Conservation (phyloP, 2,797 vertebrate species). For the Chromobotia macracanthus region DNA sequence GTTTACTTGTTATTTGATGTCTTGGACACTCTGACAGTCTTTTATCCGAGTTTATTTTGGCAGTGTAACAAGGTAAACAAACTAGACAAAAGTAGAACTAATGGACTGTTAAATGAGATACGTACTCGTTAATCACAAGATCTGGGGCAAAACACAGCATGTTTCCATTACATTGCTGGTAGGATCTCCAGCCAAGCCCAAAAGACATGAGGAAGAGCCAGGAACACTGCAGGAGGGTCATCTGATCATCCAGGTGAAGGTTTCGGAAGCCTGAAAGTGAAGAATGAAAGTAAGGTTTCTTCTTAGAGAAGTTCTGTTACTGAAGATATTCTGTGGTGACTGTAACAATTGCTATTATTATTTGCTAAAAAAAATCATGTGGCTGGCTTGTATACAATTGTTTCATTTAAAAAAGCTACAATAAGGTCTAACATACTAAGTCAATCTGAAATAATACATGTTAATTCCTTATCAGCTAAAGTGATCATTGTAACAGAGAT, state of each 20-base stretch:
- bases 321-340: too few species aligned
- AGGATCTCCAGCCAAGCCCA: constrained; percentile 94
- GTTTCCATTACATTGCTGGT: constrained; percentile 87
- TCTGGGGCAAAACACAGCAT: constrained; percentile 96
- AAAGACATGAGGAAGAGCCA: constrained; percentile 99
- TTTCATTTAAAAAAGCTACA: background rate
- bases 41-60: background rate
- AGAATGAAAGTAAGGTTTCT: too few species aligned
- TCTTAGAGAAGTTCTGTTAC: too few species aligned
- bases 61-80: background rate
- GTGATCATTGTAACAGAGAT: background rate
- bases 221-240: constrained; percentile 96
- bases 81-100: background rate
- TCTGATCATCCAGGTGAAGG: constrained; percentile 97
- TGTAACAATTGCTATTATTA: too few species aligned
- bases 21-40: too few species aligned
- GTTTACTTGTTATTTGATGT: background rate
- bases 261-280: constrained; percentile 88
- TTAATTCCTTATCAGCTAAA: constrained; percentile 1
- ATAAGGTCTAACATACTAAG: background rate
- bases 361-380: too few species aligned
- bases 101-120: constrained; percentile 49
- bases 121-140: constrained; percentile 94
- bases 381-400: too few species aligned
- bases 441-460: background rate